Percentiles rank a stretch among this genome's conserved stretches.
These are phyloP conservation scores for Ips nitidus DNA, from an alignment of 1,140 invertebrate genomes.

Conservation along the genomic window DNA sequence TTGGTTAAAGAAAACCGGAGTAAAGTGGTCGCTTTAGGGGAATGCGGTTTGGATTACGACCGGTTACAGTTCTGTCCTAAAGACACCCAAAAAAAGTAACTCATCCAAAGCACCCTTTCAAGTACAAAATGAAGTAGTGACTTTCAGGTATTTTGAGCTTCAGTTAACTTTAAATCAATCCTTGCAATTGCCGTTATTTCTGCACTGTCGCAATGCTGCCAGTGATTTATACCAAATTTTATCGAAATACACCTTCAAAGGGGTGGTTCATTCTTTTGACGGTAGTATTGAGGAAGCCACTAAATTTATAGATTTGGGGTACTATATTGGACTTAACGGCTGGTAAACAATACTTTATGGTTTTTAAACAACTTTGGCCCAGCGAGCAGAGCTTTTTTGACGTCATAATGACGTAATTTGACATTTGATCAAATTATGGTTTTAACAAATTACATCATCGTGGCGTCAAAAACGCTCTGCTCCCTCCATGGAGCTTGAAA, in stretches of 20 bases:
- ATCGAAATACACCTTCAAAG: conserved; percentile 62
- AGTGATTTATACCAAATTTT: conserved; percentile 84
- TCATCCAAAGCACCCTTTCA: conserved; percentile 2
- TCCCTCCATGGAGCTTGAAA: background rate
- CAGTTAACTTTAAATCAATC: conserved; percentile 78
- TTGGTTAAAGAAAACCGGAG: conserved; percentile 70
- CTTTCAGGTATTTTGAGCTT: conserved; percentile 80
- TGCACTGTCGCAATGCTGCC: conserved; percentile 87
- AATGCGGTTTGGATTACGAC: conserved; percentile 95
- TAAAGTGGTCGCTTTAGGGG: conserved; percentile 89
- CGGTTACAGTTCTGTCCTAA: conserved; percentile 85
- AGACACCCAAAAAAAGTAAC: conserved; percentile 76
- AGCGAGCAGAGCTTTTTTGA: too few relatives aligned
- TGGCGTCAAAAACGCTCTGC: too few relatives aligned
- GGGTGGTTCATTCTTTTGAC: conserved; percentile 95
- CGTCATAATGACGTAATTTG: too few relatives aligned
- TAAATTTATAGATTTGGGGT: conserved; percentile 76
- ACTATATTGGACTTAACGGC: conserved; percentile 94
- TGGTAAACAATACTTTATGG: conserved; percentile 64
- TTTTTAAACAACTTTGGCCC: too few relatives aligned
- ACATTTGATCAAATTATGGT: too few relatives aligned
- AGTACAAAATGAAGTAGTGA: conserved; percentile 6
- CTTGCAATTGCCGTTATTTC: conserved; percentile 83
- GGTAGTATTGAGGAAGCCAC: conserved; percentile 79
- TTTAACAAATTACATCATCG: too few relatives aligned